Percentiles rank a stretch among this genome's conserved stretches.
Conservation (phyloP, 2,113 vertebrate species). For the Erinaceus europaeus region DNA sequence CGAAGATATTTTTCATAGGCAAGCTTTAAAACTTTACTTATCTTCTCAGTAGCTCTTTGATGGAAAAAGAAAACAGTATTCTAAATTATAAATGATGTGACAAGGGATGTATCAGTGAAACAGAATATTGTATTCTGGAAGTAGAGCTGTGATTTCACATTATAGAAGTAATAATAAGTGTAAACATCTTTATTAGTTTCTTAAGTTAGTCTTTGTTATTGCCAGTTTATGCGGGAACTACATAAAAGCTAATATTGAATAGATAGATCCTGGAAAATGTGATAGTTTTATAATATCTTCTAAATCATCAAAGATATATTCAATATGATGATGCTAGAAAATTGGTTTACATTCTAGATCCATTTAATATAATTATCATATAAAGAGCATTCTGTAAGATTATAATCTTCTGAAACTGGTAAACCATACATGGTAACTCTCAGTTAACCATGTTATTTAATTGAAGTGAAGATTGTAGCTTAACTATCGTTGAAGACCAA, state of each 20-base stretch:
- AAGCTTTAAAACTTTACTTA: slow-evolving; percentile 56
- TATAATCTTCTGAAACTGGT: background rate
- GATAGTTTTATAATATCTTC: background rate
- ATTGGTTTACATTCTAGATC: background rate
- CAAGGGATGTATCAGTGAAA: background rate
- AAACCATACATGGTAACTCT: background rate
- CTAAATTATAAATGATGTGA: background rate
- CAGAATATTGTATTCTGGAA: background rate
- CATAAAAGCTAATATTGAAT: background rate
- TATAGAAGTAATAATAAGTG: background rate
- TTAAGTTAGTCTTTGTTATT: background rate
- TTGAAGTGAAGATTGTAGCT: background rate
- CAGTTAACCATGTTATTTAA: background rate
- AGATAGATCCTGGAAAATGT: background rate
- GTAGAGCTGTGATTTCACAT: background rate
- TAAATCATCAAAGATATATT: background rate
- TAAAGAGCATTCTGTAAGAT: background rate
- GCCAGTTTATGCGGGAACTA: background rate
- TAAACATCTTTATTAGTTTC: background rate
- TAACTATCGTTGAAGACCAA: background rate
- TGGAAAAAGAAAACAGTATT: background rate
- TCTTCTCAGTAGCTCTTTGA: background rate
- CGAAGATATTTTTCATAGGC: background rate
- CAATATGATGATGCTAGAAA: no score
- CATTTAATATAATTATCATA: background rate